phyloP scores from a whole-genome alignment of 2,888 invertebrate species.

The Troides oblongomaculatus region DNA sequence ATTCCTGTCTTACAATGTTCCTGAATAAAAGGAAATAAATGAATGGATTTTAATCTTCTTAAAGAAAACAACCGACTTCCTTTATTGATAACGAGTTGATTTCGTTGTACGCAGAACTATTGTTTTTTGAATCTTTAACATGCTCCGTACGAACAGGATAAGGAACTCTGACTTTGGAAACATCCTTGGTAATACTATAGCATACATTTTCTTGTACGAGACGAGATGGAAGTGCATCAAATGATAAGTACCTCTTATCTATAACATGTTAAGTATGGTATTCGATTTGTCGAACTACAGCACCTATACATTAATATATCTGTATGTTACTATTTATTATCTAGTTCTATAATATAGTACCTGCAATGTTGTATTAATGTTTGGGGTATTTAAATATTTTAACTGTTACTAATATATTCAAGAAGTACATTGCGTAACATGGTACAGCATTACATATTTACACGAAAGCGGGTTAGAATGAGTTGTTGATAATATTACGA shows the following conservation, averaged over 20 bases:
- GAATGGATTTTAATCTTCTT: constrained; percentile 9
- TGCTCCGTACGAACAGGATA: neutral
- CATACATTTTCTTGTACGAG: too few relatives aligned
- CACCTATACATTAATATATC: too few relatives aligned
- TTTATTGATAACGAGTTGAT: neutral
- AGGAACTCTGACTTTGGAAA: too few relatives aligned
- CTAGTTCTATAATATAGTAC: too few relatives aligned
- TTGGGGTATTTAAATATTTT: too few relatives aligned
- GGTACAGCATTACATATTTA: neutral
- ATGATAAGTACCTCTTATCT: too few relatives aligned
- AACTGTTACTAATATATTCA: neutral
- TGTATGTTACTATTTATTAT: too few relatives aligned
- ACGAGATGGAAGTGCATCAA: too few relatives aligned
- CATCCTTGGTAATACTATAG: too few relatives aligned
- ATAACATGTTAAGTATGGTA: too few relatives aligned
- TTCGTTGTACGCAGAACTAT: neutral
- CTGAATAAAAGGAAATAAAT: constrained; percentile 8
- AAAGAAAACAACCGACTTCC: neutral
- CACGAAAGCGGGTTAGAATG: neutral
- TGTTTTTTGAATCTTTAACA: neutral
- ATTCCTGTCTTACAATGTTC: neutral
- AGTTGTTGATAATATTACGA: neutral
- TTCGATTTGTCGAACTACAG: too few relatives aligned
- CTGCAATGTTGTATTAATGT: too few relatives aligned
- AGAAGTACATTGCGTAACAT: neutral